Percentiles rank a stretch among this genome's conserved stretches.
Evolutionary conservation across 2,888 invertebrate species (phyloP).

Genomic region (Agonum fuliginosum): DNA sequence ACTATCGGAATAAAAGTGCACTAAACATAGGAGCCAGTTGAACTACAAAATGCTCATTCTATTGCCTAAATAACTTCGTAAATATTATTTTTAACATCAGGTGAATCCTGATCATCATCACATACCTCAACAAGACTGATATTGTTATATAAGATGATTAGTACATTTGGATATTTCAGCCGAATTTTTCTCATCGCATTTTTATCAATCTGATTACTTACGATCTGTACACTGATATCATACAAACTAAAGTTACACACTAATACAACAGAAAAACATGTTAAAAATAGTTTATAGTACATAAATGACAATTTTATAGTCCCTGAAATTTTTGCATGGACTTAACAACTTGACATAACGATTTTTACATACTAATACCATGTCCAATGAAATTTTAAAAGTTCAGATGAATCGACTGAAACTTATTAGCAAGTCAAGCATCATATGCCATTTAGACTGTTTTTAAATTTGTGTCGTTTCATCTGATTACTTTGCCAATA

Average conservation of each 20-base stretch:
- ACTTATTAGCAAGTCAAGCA: conserved; percentile 3
- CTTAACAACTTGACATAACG: conserved; percentile 52
- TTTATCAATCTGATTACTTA: conserved; percentile 9
- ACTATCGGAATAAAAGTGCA: conserved; percentile 43
- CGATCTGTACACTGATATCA: conserved; percentile 41
- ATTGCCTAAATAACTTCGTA: conserved; percentile 5
- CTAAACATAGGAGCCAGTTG: neutral
- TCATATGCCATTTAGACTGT: neutral
- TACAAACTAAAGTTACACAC: conserved; percentile 54
- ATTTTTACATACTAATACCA: conserved; percentile 58
- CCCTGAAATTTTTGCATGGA: conserved; percentile 34
- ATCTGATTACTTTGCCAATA: conserved; percentile 49
- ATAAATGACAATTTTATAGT: conserved; percentile 57
- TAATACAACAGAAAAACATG: conserved; percentile 52
- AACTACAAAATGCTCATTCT: conserved; percentile 25
- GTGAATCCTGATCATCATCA: conserved; percentile 29
- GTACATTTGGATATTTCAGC: conserved; percentile 38
- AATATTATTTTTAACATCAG: conserved; percentile 36
- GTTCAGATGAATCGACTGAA: conserved; percentile 44
- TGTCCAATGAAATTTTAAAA: conserved; percentile 58
- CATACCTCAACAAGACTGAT: conserved; percentile 36
- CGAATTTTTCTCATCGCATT: conserved; percentile 18
- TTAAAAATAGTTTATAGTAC: conserved; percentile 58
- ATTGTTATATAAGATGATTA: no score
- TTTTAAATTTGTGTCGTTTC: conserved; percentile 13